Conservation (phyloP, 2,113 vertebrate species). For the Lucifuga dentata region DNA sequence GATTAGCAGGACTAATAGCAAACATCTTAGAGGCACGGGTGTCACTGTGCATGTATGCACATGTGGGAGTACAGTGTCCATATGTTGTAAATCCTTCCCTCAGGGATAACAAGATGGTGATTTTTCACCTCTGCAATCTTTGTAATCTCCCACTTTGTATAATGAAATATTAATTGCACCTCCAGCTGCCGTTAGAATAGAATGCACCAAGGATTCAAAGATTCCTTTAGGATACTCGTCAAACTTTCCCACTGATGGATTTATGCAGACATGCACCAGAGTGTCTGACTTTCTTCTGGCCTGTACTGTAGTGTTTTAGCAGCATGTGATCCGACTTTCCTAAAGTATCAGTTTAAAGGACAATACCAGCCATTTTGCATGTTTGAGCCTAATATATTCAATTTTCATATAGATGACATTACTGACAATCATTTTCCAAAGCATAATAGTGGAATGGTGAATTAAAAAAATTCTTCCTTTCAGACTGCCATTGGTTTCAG, state of each 20-base stretch:
- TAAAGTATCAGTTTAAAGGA: constrained; percentile 47
- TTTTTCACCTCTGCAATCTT: constrained; percentile 2
- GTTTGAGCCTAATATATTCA: no score
- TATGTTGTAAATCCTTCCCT: constrained; percentile 72
- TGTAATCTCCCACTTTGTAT: neutral
- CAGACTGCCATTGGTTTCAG: no score
- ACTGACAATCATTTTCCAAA: no score
- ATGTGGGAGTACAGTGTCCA: constrained; percentile 74
- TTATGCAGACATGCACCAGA: constrained; percentile 9
- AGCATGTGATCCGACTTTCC: constrained; percentile 55
- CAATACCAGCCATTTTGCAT: no score
- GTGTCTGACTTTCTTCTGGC: constrained; percentile 20
- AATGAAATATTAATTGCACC: neutral
- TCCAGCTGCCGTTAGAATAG: neutral
- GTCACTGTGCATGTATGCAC: constrained; percentile 63
- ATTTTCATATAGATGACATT: no score
- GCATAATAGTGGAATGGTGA: no score
- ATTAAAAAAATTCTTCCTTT: no score
- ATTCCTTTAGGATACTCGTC: neutral
- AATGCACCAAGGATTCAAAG: neutral
- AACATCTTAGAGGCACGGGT: constrained; percentile 64
- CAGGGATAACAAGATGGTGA: constrained; percentile 26
- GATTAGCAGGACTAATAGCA: constrained; percentile 76
- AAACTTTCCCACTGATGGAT: neutral
- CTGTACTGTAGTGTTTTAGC: constrained; percentile 23